These are phyloP conservation scores for Emys orbicularis DNA, from an alignment of 2,797 vertebrate species.

Conservation along the genomic window DNA sequence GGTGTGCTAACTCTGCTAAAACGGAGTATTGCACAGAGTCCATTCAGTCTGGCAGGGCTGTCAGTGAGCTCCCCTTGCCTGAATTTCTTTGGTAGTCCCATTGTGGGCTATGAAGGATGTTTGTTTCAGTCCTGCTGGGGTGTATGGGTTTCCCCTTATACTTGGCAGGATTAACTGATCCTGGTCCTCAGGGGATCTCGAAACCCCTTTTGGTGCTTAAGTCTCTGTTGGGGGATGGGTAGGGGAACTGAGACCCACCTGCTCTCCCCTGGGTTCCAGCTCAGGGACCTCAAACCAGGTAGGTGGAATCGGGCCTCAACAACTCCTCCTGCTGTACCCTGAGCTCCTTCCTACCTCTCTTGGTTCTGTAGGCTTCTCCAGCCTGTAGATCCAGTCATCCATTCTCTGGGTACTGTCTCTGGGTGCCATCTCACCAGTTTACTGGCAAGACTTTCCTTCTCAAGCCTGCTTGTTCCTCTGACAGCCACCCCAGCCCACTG, in stretches of 20 bases:
- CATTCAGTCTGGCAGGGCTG: not conserved
- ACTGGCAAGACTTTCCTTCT: not conserved
- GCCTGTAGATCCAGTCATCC: not conserved
- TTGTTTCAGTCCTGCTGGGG: too few relatives aligned
- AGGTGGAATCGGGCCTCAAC: not conserved
- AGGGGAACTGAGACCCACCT: not conserved
- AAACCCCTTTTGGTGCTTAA: not conserved
- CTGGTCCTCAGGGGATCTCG: not conserved
- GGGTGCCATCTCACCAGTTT: not conserved
- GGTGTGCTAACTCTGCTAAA: not conserved
- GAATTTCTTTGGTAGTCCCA: not conserved
- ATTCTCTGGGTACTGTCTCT: not conserved
- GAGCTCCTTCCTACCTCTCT: not conserved
- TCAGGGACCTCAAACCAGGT: not conserved
- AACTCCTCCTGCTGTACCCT: not conserved
- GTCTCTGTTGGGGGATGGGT: not conserved
- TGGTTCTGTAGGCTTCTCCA: not conserved
- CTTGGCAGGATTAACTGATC: not conserved
- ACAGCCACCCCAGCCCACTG: not conserved
- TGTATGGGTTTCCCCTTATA: not conserved
- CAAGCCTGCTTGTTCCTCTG: not conserved
- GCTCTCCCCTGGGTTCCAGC: not conserved
- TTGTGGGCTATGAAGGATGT: too few relatives aligned
- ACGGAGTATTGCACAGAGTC: too few relatives aligned
- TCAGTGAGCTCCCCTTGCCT: not conserved